Percentiles rank a stretch among this genome's conserved stretches.
Evolutionary conservation across 2,888 invertebrate species (phyloP).

Genomic region (Meteorus colon): DNA sequence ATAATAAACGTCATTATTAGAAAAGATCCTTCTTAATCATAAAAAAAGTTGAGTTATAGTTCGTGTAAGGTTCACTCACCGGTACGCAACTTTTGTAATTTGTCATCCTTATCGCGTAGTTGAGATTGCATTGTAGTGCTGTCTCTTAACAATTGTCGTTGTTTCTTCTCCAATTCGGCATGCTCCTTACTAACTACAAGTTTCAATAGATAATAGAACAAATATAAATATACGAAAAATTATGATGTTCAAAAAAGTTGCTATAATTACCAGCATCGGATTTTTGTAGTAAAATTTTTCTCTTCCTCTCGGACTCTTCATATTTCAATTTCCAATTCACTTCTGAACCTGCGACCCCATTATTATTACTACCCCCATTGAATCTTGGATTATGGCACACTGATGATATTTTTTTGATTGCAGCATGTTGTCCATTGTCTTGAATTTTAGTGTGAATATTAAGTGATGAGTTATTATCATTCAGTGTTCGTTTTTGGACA

Average conservation of each 20-base stretch:
- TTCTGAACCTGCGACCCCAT: slow-evolving; percentile 50
- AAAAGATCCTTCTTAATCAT: background rate
- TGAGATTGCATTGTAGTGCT: slow-evolving; percentile 77
- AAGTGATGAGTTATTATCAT: slow-evolving; percentile 41
- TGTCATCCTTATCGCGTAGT: slow-evolving; percentile 78
- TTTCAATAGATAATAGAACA: background rate
- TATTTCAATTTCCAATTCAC: slow-evolving; percentile 80
- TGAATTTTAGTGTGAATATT: slow-evolving; percentile 26
- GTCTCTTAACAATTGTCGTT: slow-evolving; percentile 78
- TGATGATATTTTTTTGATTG: slow-evolving; percentile 32
- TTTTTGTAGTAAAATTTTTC: slow-evolving; percentile 80
- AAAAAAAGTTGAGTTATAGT: background rate
- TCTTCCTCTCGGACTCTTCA: slow-evolving; percentile 82
- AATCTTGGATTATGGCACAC: slow-evolving; percentile 51
- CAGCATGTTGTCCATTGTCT: slow-evolving; percentile 22
- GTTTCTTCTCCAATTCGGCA: slow-evolving; percentile 78
- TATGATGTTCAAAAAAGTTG: background rate
- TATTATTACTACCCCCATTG: slow-evolving; percentile 60
- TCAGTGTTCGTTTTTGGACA: slow-evolving; percentile 24
- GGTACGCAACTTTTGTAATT: slow-evolving; percentile 76
- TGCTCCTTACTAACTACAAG: slow-evolving; percentile 74
- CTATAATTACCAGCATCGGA: slow-evolving; percentile 80
- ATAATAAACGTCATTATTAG: background rate
- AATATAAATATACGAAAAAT: background rate
- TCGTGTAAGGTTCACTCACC: slow-evolving; percentile 59